Evolutionary conservation across 2,888 invertebrate genomes (phyloP), one percentile per base, ranked within the genome.

Genomic region (Timema podura): DNA sequence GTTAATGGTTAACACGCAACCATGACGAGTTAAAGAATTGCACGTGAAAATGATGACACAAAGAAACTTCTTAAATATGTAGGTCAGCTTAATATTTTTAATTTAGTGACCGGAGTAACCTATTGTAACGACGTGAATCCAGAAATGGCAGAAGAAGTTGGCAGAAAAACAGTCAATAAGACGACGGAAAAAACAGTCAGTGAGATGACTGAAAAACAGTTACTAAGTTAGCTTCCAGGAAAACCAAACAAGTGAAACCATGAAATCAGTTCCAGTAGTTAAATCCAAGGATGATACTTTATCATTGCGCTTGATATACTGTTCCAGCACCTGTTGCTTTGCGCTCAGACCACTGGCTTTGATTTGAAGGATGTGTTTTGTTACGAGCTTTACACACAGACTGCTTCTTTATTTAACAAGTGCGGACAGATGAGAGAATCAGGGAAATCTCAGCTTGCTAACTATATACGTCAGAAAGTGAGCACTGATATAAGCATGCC

Each of bases 321-420:
- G 9, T 61, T 61, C n/a, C 61, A 61, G 1, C 44, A 5, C 44
- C 61, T 61, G 9, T 61, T 61, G 61, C 16, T 61, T 45, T 61
- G 61, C 9, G 44, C 44, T 61, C 61, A 30, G 7, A 61, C 30
- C 5, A 9, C 10, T 61, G 44, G 44, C 30, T 61, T 61, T 30
- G 44, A 61, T 61, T 61, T 61, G 44, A 61, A 61, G 30, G 44
- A 16, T 3, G 7, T 61, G 61, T 61, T 61, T 45, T 61, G 61
- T 61, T 61, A 15, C 61, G 16, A 61, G 61, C 7, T 61, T 13
- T 61, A 1, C 30, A 61, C 61, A 61, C 16, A 61, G 5, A 2
- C 61, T 61, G 61, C 61, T 61, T 61, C 61, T 61, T 15, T 61
- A 61, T 61, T 61, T 61, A 44, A 59, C 44, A 59, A 59, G 30